A percentile compares a stretch with the other conserved stretches of the same genome.
Conservation (phyloP, 1,140 invertebrate genomes). For the Alviniconcha marisindica region DNA sequence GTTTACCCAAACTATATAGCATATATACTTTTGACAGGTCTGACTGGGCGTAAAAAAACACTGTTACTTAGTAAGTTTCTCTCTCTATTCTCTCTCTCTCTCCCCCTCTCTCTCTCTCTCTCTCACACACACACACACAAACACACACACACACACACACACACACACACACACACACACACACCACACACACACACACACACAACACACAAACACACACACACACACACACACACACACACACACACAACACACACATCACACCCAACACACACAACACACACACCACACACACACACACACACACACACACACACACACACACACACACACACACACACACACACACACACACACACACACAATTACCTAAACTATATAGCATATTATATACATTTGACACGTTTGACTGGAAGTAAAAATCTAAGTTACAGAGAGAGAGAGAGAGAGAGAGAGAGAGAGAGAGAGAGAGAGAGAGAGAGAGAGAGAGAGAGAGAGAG, state of each 20-base stretch:
- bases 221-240: no score
- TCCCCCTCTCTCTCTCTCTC: no score
- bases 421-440: no score
- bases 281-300: background rate
- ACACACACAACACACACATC: slow-evolving; percentile 1
- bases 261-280: slow-evolving; percentile 4
- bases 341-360: slow-evolving; percentile 18
- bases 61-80: no score
- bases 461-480: background rate
- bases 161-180: background rate
- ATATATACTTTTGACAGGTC: no score
- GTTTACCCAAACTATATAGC: no score
- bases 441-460: background rate
- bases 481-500: background rate
- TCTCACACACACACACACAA: background rate
- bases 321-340: slow-evolving; percentile 21
- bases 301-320: slow-evolving; percentile 4
- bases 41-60: no score
- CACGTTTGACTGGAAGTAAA: no score
- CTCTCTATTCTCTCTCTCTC: no score
- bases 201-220: slow-evolving; percentile 21
- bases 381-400: background rate
- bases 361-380: background rate
- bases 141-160: background rate
- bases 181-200: slow-evolving; percentile 15